Evolutionary conservation across 2,888 invertebrate genomes (phyloP).

Genomic region (Myathropa florea): DNA sequence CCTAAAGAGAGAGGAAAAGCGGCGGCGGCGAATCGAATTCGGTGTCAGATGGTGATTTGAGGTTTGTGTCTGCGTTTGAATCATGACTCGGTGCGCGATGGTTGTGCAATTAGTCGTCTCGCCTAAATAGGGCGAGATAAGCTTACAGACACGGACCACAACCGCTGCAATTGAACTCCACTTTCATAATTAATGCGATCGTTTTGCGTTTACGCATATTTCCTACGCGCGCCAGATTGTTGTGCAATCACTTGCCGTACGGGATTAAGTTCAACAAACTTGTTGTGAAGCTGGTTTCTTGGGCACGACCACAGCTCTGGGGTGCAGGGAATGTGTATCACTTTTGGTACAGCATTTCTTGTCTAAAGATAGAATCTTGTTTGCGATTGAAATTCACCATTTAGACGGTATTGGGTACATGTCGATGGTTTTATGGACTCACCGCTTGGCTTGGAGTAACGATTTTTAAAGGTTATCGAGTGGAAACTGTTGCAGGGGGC

Average conservation of each 20-base stretch:
- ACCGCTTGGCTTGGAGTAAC: background rate
- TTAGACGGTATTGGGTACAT: background rate
- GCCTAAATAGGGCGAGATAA: slow-evolving; percentile 37
- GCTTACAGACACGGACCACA: slow-evolving; percentile 24
- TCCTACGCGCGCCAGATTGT: slow-evolving; percentile 58
- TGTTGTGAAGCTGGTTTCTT: slow-evolving; percentile 40
- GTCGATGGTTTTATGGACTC: background rate
- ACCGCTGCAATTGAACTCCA: slow-evolving; percentile 65
- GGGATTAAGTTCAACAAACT: slow-evolving; percentile 68
- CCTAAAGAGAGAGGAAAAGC: slow-evolving; percentile 33
- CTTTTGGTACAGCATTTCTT: slow-evolving; percentile 1
- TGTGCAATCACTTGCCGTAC: slow-evolving; percentile 35
- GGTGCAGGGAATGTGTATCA: slow-evolving; percentile 22
- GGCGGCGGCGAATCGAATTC: slow-evolving; percentile 27
- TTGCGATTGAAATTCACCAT: background rate
- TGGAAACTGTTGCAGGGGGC: background rate
- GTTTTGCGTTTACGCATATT: slow-evolving; percentile 45
- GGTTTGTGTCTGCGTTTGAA: slow-evolving; percentile 21
- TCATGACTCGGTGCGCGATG: slow-evolving; percentile 3
- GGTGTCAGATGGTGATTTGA: slow-evolving; percentile 6
- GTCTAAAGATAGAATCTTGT: background rate
- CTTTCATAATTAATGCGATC: slow-evolving; percentile 66
- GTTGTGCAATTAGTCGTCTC: slow-evolving; percentile 56
- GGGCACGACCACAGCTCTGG: background rate
- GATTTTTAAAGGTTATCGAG: background rate